Evolutionary conservation across 2,797 vertebrate genomes (phyloP), one percentile per base, ranked within the genome.

Genomic region (Characodon lateralis): DNA sequence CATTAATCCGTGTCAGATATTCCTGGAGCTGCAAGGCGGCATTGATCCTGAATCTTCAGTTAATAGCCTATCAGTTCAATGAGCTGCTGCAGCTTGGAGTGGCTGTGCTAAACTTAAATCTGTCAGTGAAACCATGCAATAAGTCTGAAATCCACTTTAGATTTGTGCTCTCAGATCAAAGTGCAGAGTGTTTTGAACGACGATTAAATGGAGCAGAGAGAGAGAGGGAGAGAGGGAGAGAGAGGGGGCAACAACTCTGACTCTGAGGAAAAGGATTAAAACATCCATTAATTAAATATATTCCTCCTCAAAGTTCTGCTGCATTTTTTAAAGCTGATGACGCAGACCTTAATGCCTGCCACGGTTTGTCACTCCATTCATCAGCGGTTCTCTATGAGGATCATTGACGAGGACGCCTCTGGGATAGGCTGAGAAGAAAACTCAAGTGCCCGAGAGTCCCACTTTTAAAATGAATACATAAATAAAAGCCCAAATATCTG

Each of bases 381-480:
- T 95, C 90, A 92, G 80, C 7, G 48, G 95, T 94, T 95, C 94
- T 93, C 91, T 95, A 94, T 95, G 94, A 95, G 92, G 95, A 94
- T 92, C 92, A 92, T 89, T 85, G 84, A 87, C 63, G 86, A 83
- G 78, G 85, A 90, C 31, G 89, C 94, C 91, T 87, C 77, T 77
- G 91, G 93, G 94, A 87, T 70, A 86, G 74, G 76, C 83, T 83
- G 72, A 83, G 82, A 91, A 90, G 86, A 84, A 82, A 43, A 84
- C 82, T 65, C 83, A 53, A 39, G 73, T 66, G 79, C 74, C 35
- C 4, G n/a, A 73, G 81, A 78, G 82, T 73, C 78, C 80, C 39
- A 24, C 71, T 53, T 50, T 35, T 14, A 31, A 56, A 75, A 74
- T 43, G 69, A 43, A 9, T 22, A 43, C 43, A 43, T 43, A 66